Percentiles rank a stretch among this genome's conserved stretches.
Evolutionary conservation across 2,888 invertebrate genomes (phyloP).

Genomic region (Abrostola tripartita): DNA sequence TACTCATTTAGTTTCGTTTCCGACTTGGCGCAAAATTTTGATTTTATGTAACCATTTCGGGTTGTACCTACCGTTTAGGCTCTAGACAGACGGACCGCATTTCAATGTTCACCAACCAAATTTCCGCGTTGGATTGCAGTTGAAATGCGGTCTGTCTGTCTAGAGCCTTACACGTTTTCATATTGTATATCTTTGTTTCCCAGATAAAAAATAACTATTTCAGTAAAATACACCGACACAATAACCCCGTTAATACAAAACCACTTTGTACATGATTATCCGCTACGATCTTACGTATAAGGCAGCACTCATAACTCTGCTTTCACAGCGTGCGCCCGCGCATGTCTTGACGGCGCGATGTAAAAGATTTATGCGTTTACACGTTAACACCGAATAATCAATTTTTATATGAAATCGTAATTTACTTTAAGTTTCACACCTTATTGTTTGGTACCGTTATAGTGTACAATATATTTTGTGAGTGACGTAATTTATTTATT

Average conservation of each 20-base stretch:
- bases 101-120: too few species aligned
- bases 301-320: conserved; percentile 44
- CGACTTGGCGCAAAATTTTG: too few species aligned
- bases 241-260: conserved; percentile 3
- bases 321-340: conserved; percentile 46
- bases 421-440: conserved; percentile 38
- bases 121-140: too few species aligned
- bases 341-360: conserved; percentile 35
- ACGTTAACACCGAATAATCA: conserved; percentile 60
- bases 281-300: conserved; percentile 38
- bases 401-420: conserved; percentile 51
- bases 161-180: too few species aligned
- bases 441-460: conserved; percentile 41
- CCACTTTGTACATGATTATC: conserved; percentile 35
- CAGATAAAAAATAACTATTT: not conserved
- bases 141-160: too few species aligned
- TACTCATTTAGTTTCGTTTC: too few species aligned
- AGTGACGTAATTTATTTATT: not conserved
- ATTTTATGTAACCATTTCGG: too few species aligned
- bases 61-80: too few species aligned
- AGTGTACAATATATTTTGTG: conserved; percentile 12
- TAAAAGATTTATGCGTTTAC: conserved; percentile 52
- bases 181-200: too few species aligned
- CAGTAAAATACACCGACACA: too few species aligned
- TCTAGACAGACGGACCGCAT: too few species aligned